Conservation (phyloP, 1,140 invertebrate species). For the Gryon sp. region DNA sequence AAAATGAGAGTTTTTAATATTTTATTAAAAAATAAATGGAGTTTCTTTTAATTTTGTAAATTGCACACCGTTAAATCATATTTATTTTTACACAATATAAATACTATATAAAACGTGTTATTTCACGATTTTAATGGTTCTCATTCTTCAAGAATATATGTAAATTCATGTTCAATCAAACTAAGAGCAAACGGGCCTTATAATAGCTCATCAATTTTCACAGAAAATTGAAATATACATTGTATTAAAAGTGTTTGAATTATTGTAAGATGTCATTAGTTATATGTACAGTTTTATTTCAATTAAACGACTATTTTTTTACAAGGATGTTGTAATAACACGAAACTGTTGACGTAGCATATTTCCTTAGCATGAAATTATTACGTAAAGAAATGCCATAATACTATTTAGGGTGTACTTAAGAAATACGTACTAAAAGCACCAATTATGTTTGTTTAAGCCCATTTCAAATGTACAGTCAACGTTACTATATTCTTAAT, state of each 20-base stretch:
- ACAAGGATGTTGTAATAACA: conserved; percentile 13
- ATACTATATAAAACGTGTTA: conserved; percentile 12
- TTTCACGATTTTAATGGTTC: not conserved
- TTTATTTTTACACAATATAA: conserved; percentile 6
- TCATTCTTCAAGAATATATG: not conserved
- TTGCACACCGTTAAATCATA: no score
- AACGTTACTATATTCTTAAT: conserved; percentile 37
- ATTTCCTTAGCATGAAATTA: conserved; percentile 32
- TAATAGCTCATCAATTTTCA: not conserved
- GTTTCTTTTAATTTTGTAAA: no score
- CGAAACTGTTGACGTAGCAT: conserved; percentile 27
- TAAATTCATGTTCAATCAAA: conserved; percentile 9
- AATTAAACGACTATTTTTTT: conserved; percentile 32
- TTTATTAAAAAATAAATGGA: no score
- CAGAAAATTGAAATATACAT: no score
- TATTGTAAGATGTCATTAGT: not conserved
- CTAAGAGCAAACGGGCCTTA: not conserved
- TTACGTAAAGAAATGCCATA: conserved; percentile 12
- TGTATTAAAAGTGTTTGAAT: not conserved
- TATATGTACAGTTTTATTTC: no score
- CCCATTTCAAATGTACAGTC: conserved; percentile 32
- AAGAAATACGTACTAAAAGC: conserved; percentile 37
- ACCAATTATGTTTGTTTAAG: conserved; percentile 40
- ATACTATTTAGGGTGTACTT: conserved; percentile 35
- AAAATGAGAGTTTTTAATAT: no score